Base-by-base conservation (phyloP, 92 coral and sea anemone genomes). In the Palythoa caribaeorum region DNA sequence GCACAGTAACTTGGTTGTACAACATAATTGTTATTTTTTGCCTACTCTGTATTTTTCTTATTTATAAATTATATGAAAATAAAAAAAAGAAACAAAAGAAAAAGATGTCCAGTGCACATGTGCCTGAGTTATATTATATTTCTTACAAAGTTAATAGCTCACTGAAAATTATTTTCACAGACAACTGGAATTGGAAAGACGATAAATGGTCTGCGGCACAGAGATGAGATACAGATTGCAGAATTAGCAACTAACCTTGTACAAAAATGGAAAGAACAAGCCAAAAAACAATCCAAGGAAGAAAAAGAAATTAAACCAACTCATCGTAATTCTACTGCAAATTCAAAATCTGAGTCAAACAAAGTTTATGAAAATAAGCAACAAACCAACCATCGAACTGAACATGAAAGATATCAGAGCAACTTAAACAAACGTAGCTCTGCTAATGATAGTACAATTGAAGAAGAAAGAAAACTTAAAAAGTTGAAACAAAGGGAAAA, bases 171-270 rank as follows among this genome's bases (percentile, higher is more conserved):
- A 52, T 80, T 44, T 36, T 77, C 72, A 2, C 70, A 97, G 99
- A 80, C 93, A 51, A 97, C 99, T 59, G 99, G 99, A 2, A 97
- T 97, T 78, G 99, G 99, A 52, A 95, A 96, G 83, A 80, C 95
- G 12, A 92, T 97, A 3, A 97, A 97, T 89, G 93, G 88, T 9
- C 75, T 93, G 15, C 90, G 91, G 79, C 96, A 97, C 73, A 88
- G 86, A 38, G 90, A 92, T 48, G 96, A 89, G 36, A 63, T 35
- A 44, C 76, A 80, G 15, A 84, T 97, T 55, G 94, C 93, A 1
- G 94, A 91, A 2, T 90, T 95, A 5, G 96, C 99, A 12, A 86
- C 77, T 35, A 65, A 60, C 62, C 87, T 97, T 28, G 94, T 95
- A 5, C 90, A 87, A 76, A 95, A 94, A 83, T 97, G 99, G 99